These are phyloP conservation scores for Myotis brandtii DNA, from an alignment of 2,113 vertebrate genomes.

Conservation along the genomic window DNA sequence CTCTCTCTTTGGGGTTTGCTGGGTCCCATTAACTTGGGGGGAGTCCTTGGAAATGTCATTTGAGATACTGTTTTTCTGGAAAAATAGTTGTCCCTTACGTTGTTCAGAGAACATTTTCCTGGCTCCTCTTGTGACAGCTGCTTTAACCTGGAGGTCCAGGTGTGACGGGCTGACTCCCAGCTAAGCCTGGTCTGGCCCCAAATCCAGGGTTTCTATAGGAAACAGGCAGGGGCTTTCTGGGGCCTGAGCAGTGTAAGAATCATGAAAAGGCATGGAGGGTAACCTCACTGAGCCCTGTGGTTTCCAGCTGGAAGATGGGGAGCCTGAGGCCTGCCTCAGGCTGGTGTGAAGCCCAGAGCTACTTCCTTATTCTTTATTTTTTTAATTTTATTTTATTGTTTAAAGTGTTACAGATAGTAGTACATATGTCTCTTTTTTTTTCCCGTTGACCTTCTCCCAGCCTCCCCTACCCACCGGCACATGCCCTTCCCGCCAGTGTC, in stretches of 20 bases:
- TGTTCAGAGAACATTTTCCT: no score
- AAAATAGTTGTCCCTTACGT: no score
- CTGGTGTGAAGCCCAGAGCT: background rate
- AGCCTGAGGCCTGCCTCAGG: background rate
- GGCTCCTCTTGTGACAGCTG: background rate
- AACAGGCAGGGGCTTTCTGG: background rate
- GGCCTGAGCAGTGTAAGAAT: background rate
- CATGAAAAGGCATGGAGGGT: background rate
- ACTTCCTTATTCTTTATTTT: background rate
- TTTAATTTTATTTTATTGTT: no score
- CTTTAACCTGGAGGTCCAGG: background rate
- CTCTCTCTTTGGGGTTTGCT: background rate
- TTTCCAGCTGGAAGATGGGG: fast-evolving
- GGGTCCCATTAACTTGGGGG: background rate
- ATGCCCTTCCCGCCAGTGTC: no score
- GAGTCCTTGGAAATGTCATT: background rate
- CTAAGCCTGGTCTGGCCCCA: background rate
- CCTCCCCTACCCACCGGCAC: no score
- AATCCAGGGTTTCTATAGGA: fast-evolving
- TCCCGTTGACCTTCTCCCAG: no score
- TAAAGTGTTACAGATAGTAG: no score
- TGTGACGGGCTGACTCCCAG: no score
- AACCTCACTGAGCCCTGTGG: fast-evolving
- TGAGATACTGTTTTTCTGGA: background rate
- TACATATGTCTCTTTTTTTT: no score